These are phyloP conservation scores for Aegotheles bennettii DNA, from an alignment of 2,113 vertebrate species.

Conservation along the genomic window DNA sequence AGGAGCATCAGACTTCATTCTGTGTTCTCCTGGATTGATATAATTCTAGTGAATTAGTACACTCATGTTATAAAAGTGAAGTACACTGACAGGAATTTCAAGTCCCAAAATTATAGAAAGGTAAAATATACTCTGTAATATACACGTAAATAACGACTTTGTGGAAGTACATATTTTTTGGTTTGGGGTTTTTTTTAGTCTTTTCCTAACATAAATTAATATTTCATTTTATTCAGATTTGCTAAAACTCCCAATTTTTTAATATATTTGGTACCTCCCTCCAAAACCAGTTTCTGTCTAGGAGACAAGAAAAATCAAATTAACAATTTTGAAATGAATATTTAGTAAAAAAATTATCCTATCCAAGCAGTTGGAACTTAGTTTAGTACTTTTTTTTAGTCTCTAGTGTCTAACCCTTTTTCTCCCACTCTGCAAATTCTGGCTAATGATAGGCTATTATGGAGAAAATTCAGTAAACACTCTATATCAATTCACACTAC, in stretches of 20 bases:
- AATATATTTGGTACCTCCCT: background rate
- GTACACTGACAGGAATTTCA: background rate
- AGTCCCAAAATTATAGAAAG: background rate
- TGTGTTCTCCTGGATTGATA: background rate
- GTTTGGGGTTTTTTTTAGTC: background rate
- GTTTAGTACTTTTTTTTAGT: slow-evolving; percentile 35
- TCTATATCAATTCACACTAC: slow-evolving; percentile 48
- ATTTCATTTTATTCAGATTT: background rate
- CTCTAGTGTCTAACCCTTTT: background rate
- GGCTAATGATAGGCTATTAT: slow-evolving; percentile 49
- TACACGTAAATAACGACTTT: background rate
- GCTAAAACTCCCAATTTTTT: background rate
- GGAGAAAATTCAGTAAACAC: slow-evolving; percentile 61
- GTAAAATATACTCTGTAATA: background rate
- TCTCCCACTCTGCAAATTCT: slow-evolving; percentile 34
- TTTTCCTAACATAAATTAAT: background rate
- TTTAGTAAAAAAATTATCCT: slow-evolving; percentile 46
- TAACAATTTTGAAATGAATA: slow-evolving; percentile 54
- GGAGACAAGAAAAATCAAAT: background rate
- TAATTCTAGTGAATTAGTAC: background rate
- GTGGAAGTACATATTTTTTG: background rate
- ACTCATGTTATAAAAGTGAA: background rate
- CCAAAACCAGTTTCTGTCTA: background rate
- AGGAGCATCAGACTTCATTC: background rate
- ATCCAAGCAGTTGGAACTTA: slow-evolving; percentile 32